A percentile compares a stretch with the other conserved stretches of the same genome.
phyloP scores from a whole-genome alignment of 2,888 invertebrate genomes.

The Netelia inedita region DNA sequence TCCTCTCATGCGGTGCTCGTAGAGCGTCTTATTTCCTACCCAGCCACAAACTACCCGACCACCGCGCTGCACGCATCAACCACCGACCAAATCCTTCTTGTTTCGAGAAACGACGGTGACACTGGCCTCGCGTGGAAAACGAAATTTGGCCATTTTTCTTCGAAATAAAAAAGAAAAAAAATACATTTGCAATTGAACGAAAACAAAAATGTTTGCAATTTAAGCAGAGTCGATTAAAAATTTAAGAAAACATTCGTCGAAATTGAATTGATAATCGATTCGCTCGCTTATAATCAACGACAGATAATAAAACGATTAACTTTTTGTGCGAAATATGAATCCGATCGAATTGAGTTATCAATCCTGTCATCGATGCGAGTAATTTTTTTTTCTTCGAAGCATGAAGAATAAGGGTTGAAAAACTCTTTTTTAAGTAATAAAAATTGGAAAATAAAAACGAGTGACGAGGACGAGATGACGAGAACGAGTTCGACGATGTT shows the following conservation, averaged over 20 bases:
- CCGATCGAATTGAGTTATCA: background rate
- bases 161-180: background rate
- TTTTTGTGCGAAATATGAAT: background rate
- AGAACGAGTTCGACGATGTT: slow-evolving; percentile 19
- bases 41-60: slow-evolving; percentile 84
- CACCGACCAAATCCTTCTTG: slow-evolving; percentile 69
- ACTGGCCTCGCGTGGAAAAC: background rate
- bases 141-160: background rate
- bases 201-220: background rate
- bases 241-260: background rate
- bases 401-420: background rate
- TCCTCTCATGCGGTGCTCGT: slow-evolving; percentile 53
- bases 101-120: slow-evolving; percentile 30
- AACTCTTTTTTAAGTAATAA: too few relatives aligned
- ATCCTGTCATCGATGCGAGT: background rate
- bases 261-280: background rate
- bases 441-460: background rate
- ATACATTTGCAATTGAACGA: background rate
- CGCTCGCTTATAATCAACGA: too few relatives aligned
- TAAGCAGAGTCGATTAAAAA: background rate
- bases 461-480: slow-evolving; percentile 2
- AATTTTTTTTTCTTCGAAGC: background rate
- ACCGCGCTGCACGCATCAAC: slow-evolving; percentile 82
- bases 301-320: background rate
- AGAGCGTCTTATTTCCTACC: slow-evolving; percentile 74